Conservation (phyloP, 2,888 invertebrate species). For the Dasypogon diadema region DNA sequence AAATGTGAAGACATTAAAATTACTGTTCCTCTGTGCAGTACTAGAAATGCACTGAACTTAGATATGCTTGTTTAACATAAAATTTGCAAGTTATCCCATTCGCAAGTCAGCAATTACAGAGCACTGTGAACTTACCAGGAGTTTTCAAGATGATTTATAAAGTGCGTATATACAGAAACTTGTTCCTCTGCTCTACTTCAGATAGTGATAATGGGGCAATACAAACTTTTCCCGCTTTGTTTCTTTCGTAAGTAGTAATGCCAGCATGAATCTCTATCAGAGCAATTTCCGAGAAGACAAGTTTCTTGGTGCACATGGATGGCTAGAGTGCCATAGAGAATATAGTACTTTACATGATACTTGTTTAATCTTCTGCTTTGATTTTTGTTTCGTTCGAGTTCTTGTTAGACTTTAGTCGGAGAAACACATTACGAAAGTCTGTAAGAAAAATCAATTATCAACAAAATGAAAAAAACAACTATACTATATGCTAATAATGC, state of each 20-base stretch:
- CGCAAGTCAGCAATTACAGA: background rate
- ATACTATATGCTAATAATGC: no score
- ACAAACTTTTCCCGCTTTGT: background rate
- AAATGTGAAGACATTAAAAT: background rate
- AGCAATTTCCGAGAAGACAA: no score
- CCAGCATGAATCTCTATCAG: no score
- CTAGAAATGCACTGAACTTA: background rate
- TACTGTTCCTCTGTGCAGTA: background rate
- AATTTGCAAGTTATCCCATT: conserved; percentile 2
- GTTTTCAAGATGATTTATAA: conserved; percentile 11
- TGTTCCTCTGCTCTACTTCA: background rate
- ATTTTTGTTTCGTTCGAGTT: no score
- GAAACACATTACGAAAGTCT: no score
- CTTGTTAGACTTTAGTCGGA: no score
- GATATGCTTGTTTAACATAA: background rate
- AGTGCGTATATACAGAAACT: background rate
- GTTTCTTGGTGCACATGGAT: no score
- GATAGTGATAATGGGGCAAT: background rate
- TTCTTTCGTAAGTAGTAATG: background rate
- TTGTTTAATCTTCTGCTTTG: no score
- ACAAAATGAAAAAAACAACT: no score
- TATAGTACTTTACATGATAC: no score
- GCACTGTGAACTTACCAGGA: background rate
- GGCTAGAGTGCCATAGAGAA: no score
- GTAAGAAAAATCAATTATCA: no score